Evolutionary conservation across 2,113 vertebrate species (phyloP).

Genomic region (Takifugu bimaculatus): DNA sequence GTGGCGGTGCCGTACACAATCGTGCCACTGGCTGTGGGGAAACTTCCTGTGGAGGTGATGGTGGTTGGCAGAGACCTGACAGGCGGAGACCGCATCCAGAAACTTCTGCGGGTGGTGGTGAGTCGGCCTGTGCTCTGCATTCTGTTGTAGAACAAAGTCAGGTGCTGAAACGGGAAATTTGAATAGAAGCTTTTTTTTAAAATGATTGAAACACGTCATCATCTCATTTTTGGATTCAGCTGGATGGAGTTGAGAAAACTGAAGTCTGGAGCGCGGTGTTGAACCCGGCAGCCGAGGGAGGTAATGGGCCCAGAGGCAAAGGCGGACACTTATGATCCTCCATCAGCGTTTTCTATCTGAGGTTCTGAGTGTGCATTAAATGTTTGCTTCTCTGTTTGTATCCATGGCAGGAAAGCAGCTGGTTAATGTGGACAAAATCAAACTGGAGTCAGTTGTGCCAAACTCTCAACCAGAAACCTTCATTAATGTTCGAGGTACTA

Average conservation of each 20-base stretch:
- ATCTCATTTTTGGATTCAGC: slow-evolving; percentile 29
- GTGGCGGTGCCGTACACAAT: slow-evolving; percentile 68
- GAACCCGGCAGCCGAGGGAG: slow-evolving; percentile 61
- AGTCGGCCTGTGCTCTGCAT: slow-evolving; percentile 13
- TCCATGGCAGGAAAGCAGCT: slow-evolving; percentile 54
- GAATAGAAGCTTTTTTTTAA: background rate
- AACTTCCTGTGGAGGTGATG: slow-evolving; percentile 71
- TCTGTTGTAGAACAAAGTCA: background rate
- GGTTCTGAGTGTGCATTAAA: background rate
- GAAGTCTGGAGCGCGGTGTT: slow-evolving; percentile 63
- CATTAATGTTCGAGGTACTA: slow-evolving; percentile 70
- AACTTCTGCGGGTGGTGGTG: slow-evolving; percentile 73
- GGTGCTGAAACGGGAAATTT: background rate
- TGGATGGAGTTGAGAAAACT: slow-evolving; percentile 74
- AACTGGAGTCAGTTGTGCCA: slow-evolving; percentile 67
- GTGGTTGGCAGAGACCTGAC: slow-evolving; percentile 33
- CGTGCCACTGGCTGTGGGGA: slow-evolving; percentile 69
- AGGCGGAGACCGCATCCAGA: slow-evolving; percentile 68
- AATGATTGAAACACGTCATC: background rate
- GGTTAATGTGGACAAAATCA: slow-evolving; percentile 30
- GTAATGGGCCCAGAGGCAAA: slow-evolving; percentile 26
- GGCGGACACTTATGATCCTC: too few species aligned
- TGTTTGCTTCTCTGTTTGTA: background rate
- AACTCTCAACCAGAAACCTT: slow-evolving; percentile 67
- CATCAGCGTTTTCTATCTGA: background rate